phyloP scores from a whole-genome alignment of 1,140 invertebrate genomes.

The Brachionus angularis region DNA sequence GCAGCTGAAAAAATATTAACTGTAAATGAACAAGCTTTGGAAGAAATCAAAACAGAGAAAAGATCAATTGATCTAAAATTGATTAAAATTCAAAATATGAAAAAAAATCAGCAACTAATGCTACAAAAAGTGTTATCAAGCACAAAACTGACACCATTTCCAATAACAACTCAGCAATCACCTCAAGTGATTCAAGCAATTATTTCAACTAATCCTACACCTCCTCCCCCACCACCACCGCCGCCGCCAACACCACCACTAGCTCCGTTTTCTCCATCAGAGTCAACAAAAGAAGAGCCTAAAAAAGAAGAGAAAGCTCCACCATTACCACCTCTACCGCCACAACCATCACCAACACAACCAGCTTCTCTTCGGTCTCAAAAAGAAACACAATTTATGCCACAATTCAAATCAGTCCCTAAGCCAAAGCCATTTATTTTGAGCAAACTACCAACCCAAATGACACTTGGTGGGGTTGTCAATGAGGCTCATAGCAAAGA shows the following conservation, averaged over 20 bases:
- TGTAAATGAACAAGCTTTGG: neutral
- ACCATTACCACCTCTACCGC: too few species aligned
- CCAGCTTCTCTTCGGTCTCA: too few species aligned
- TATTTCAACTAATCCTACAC: too few species aligned
- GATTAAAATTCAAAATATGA: slow-evolving; percentile 14
- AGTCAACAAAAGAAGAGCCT: neutral
- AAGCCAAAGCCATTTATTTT: neutral
- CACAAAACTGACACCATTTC: neutral
- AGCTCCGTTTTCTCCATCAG: neutral
- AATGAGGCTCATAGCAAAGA: too few species aligned
- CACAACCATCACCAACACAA: neutral
- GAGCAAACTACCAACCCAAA: too few species aligned
- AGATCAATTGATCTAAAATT: slow-evolving; percentile 2
- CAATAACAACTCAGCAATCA: neutral
- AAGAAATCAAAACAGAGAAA: neutral
- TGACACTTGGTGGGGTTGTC: too few species aligned
- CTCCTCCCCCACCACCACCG: neutral
- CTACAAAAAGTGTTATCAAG: slow-evolving; percentile 6
- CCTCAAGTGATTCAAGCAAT: too few species aligned
- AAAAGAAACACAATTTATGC: neutral
- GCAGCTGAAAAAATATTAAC: slow-evolving; percentile 25
- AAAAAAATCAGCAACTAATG: slow-evolving; percentile 31
- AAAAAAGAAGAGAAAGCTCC: neutral
- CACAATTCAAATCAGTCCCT: too few species aligned
- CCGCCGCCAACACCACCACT: neutral